phyloP scores from a whole-genome alignment of 2,888 invertebrate species.

The Scaptomyza flava region DNA sequence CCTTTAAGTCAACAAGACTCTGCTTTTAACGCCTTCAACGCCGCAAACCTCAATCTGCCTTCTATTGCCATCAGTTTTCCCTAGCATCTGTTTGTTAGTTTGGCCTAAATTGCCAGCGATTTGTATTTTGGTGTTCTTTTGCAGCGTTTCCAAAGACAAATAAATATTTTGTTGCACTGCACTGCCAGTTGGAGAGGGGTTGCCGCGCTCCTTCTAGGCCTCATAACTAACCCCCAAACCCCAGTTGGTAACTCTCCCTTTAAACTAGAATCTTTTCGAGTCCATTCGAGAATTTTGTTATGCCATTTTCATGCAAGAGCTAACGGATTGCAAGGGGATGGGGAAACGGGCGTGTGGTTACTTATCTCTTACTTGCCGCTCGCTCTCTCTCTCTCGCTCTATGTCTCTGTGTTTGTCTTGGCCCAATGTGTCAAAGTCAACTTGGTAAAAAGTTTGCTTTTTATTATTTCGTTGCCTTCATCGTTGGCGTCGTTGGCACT shows the following conservation, averaged over 20 bases:
- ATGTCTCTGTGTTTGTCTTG: conserved; percentile 61
- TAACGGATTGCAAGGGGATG: conserved; percentile 25
- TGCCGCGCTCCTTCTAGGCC: neutral
- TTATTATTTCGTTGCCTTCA: conserved; percentile 71
- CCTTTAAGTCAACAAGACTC: neutral
- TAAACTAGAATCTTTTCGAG: conserved; percentile 12
- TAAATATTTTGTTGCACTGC: conserved; percentile 44
- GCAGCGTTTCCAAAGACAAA: conserved; percentile 40
- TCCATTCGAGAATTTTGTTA: conserved; percentile 51
- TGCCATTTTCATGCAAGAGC: conserved; percentile 60
- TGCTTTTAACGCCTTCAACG: neutral
- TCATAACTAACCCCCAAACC: neutral
- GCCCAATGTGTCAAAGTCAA: conserved; percentile 77
- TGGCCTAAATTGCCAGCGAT: conserved; percentile 35
- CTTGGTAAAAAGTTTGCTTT: conserved; percentile 74
- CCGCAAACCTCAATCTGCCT: too few relatives aligned
- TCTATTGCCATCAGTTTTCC: conserved; percentile 1
- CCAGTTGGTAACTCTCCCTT: neutral
- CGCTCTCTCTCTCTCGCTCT: neutral
- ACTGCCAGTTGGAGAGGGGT: neutral
- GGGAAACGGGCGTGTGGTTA: conserved; percentile 20
- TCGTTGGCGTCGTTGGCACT: conserved; percentile 65
- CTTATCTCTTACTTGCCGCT: conserved; percentile 17
- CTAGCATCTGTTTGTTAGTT: conserved; percentile 26
- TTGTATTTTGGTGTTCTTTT: conserved; percentile 7